Conservation (phyloP, 2,113 vertebrate genomes). For the Podarcis raffonei region DNA sequence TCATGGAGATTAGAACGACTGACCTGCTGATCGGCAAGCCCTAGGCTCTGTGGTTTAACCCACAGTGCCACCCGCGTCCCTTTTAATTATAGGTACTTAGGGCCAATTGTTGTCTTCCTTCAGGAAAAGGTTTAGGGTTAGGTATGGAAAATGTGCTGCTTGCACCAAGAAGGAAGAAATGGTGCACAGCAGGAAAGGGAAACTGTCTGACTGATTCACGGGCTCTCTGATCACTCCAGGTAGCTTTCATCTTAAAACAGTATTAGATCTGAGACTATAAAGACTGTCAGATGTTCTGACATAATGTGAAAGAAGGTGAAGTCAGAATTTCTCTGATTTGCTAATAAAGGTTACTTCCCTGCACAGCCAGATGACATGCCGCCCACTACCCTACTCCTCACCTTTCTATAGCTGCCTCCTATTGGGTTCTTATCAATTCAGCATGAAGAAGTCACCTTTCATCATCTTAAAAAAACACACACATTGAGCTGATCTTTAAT, state of each 20-base stretch:
- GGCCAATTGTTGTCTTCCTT: neutral
- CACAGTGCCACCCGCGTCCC: too few species aligned
- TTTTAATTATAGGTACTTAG: too few species aligned
- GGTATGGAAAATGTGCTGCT: neutral
- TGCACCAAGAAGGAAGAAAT: slow-evolving; percentile 14
- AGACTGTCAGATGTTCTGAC: slow-evolving; percentile 37
- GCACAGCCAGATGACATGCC: neutral
- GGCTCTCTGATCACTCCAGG: slow-evolving; percentile 20
- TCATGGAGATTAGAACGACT: too few species aligned
- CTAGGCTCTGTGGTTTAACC: too few species aligned
- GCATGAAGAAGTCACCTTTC: slow-evolving; percentile 3
- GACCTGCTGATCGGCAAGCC: too few species aligned
- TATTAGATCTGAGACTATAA: slow-evolving; percentile 33
- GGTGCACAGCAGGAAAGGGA: slow-evolving; percentile 18
- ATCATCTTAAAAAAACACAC: neutral
- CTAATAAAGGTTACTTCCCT: neutral
- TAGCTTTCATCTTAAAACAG: slow-evolving; percentile 51
- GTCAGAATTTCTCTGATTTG: slow-evolving; percentile 34
- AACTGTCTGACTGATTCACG: neutral
- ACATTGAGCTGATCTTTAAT: slow-evolving; percentile 5
- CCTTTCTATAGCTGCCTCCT: neutral
- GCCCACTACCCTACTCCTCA: neutral
- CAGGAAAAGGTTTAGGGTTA: neutral
- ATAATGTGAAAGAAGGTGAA: slow-evolving; percentile 36
- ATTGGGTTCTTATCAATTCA: slow-evolving; percentile 1